Base-by-base conservation (phyloP, 2,888 invertebrate species). In the Biston stratarius region DNA sequence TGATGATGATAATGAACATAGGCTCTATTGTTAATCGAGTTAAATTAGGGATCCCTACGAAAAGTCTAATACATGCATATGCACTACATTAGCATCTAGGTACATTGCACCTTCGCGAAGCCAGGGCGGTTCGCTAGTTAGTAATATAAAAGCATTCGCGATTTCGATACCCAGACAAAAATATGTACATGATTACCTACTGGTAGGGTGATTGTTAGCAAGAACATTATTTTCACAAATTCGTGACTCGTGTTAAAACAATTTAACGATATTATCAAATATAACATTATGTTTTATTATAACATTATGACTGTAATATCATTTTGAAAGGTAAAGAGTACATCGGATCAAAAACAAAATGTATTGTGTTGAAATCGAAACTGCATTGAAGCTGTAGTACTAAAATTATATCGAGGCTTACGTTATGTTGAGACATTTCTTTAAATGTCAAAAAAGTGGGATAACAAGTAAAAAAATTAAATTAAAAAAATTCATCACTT, bases 381-480 rank as follows among this genome's bases (percentile, higher is more conserved):
- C 45, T 47, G 45, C 47, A 47, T 14, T 48, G 48, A 15, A 48
- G 10, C 34, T 33, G 49, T 47, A 59, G 49, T 47, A 59, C 24
- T 59, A 38, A 59, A 49, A 49, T 59, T 49, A 15, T 40, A 40
- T 40, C 42, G 14, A 24, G 40, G 42, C 6, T 14, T 24, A 40
- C n/a, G n/a, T n/a, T n/a, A 42, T 51, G 8, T 12, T 60, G 33
- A 51, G 49, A 59, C 51, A 51, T 51, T 60, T 60, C 12, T 49
- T 10, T 40, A 45, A 57, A 58, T 58, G 57, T 47, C 47, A 58
- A 56, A 8, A 33, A 7, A 44, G 12, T 44, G 44, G n/a, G 34
- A 5, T 14, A n/a, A n/a, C 1, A 36, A 24, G 6, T 6, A 56
- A 33, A 24, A 24, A 24, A 2, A 2, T 24, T 2, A 24, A 24